phyloP scores from a whole-genome alignment of 2,888 invertebrate genomes.

The Agriopis aurantiaria region DNA sequence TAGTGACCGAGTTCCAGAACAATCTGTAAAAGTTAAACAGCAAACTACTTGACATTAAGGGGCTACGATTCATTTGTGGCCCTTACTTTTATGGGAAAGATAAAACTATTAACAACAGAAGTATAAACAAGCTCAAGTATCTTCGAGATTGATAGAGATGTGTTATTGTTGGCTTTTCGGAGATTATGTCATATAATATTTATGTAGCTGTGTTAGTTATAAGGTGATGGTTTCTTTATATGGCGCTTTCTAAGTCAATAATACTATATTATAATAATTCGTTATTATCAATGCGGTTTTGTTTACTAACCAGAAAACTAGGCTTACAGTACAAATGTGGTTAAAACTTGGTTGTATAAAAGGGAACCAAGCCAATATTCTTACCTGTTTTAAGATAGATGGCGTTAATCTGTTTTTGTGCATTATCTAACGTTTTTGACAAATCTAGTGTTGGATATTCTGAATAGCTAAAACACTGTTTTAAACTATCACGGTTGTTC shows the following conservation, averaged over 20 bases:
- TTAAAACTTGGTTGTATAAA: too few relatives aligned
- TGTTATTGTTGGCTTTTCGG: constrained; percentile 17
- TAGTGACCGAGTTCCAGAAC: constrained; percentile 19
- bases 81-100: constrained; percentile 34
- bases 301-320: too few relatives aligned
- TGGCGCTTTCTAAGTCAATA: not conserved
- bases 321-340: too few relatives aligned
- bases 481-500: too few relatives aligned
- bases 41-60: constrained; percentile 31
- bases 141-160: constrained; percentile 19
- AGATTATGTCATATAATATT: constrained; percentile 21
- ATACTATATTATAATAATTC: too few relatives aligned
- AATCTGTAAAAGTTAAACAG: constrained; percentile 36
- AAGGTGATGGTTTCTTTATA: not conserved
- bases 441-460: too few relatives aligned
- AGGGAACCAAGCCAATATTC: too few relatives aligned
- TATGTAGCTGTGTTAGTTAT: not conserved
- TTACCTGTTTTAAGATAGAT: too few relatives aligned
- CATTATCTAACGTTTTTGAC: too few relatives aligned
- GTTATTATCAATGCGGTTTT: too few relatives aligned
- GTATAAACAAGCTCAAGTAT: constrained; percentile 33
- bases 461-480: too few relatives aligned
- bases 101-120: constrained; percentile 41
- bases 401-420: too few relatives aligned
- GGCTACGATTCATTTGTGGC: constrained; percentile 33